phyloP scores from a whole-genome alignment of 2,797 vertebrate species.

The Onychomys torridus region DNA sequence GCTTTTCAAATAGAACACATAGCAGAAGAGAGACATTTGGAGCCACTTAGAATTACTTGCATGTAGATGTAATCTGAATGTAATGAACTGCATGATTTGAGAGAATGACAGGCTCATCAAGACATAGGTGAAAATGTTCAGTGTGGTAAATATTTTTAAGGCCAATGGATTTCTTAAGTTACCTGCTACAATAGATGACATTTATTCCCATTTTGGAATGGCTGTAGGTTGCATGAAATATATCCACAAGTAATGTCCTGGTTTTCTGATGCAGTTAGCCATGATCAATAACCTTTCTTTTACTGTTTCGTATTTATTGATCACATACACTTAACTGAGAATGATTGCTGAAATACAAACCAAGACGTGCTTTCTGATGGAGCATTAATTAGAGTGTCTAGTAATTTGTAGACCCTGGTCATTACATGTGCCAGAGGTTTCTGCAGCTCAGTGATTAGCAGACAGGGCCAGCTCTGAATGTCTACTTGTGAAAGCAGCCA shows the following conservation, averaged over 20 bases:
- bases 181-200: slow-evolving; percentile 33
- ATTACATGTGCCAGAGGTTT: background rate
- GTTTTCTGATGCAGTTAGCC: slow-evolving; percentile 63
- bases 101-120: slow-evolving; percentile 68
- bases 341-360: slow-evolving; percentile 36
- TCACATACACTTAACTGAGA: slow-evolving; percentile 45
- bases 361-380: background rate
- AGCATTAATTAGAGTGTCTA: background rate
- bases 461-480: background rate
- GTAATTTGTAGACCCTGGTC: background rate
- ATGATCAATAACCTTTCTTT: slow-evolving; percentile 57
- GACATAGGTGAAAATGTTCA: slow-evolving; percentile 63
- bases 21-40: slow-evolving; percentile 68
- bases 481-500: slow-evolving; percentile 52
- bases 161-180: slow-evolving; percentile 53
- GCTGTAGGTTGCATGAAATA: slow-evolving; percentile 41
- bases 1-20: slow-evolving; percentile 49
- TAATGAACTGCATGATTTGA: slow-evolving; percentile 74
- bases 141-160: slow-evolving; percentile 74
- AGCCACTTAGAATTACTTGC: slow-evolving; percentile 54
- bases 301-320: slow-evolving; percentile 63
- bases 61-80: slow-evolving; percentile 70
- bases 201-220: slow-evolving; percentile 52
- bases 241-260: slow-evolving; percentile 57
- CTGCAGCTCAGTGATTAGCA: slow-evolving; percentile 4